Evolutionary conservation across 2,888 invertebrate species (phyloP).

Genomic region (Ophion ellenae): DNA sequence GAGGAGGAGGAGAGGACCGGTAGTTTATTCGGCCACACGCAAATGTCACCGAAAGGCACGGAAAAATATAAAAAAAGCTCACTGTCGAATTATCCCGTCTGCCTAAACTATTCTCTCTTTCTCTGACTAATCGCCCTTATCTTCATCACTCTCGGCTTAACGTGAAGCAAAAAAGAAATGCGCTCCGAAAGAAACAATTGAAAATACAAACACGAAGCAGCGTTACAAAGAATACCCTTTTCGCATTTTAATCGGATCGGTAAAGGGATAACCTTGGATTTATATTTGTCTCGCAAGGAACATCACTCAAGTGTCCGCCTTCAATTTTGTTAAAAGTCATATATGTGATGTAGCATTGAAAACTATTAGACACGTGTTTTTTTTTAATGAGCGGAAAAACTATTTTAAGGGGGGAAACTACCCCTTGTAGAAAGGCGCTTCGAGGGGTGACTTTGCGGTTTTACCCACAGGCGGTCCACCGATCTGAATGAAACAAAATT

Average conservation of each 20-base stretch:
- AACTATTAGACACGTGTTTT: too few species aligned
- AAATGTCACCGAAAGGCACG: constrained; percentile 79
- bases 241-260: background rate
- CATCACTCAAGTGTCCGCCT: too few species aligned
- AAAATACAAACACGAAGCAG: background rate
- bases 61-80: constrained; percentile 60
- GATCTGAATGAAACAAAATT: too few species aligned
- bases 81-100: constrained; percentile 48
- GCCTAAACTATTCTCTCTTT: constrained; percentile 14
- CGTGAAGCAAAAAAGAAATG: background rate
- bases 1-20: constrained; percentile 14
- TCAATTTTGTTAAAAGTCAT: too few species aligned
- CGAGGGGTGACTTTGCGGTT: too few species aligned
- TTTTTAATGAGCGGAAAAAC: too few species aligned
- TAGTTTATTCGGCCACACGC: constrained; percentile 78
- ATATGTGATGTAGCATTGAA: too few species aligned
- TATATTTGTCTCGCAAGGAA: constrained; percentile 2
- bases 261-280: background rate
- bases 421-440: too few species aligned
- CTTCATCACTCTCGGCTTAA: background rate
- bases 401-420: too few species aligned
- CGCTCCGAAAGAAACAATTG: background rate
- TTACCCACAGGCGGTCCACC: too few species aligned
- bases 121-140: constrained; percentile 5
- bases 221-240: background rate